These are phyloP conservation scores for Pseudotriccus pelzelni DNA, from an alignment of 2,797 vertebrate species.

Conservation along the genomic window DNA sequence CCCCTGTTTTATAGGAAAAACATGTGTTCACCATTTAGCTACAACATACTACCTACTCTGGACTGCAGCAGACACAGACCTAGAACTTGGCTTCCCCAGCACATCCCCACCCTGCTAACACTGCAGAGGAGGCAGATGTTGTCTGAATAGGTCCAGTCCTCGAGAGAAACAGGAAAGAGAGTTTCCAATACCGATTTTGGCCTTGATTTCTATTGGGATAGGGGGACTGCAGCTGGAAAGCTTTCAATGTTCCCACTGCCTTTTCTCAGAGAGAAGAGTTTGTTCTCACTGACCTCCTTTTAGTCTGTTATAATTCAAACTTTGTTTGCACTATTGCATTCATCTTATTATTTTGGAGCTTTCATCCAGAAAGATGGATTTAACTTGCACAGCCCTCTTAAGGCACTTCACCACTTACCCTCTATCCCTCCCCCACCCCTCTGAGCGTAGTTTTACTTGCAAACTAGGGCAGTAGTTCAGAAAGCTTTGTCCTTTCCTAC, in stretches of 20 bases:
- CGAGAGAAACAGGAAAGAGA: not conserved
- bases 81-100: constrained; percentile 15
- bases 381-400: not conserved
- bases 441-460: not conserved
- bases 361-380: constrained; percentile 55
- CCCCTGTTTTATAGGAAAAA: not conserved
- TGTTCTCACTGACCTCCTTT: constrained; percentile 33
- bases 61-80: not conserved
- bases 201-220: not conserved
- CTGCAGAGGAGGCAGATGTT: constrained; percentile 26
- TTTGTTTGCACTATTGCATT: not conserved
- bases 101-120: not conserved
- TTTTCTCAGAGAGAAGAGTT: constrained; percentile 5
- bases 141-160: not conserved
- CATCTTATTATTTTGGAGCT: constrained; percentile 52
- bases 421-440: not conserved
- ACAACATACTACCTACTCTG: not conserved
- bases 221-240: constrained; percentile 26
- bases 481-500: not conserved
- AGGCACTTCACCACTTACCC: not conserved
- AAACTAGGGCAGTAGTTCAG: constrained; percentile 46
- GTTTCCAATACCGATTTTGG: not conserved
- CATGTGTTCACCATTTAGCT: not conserved
- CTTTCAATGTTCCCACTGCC: constrained; percentile 17
- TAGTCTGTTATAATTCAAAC: constrained; percentile 7